Conservation (phyloP, 1,140 invertebrate genomes). For the Gonatopus flavifemur region DNA sequence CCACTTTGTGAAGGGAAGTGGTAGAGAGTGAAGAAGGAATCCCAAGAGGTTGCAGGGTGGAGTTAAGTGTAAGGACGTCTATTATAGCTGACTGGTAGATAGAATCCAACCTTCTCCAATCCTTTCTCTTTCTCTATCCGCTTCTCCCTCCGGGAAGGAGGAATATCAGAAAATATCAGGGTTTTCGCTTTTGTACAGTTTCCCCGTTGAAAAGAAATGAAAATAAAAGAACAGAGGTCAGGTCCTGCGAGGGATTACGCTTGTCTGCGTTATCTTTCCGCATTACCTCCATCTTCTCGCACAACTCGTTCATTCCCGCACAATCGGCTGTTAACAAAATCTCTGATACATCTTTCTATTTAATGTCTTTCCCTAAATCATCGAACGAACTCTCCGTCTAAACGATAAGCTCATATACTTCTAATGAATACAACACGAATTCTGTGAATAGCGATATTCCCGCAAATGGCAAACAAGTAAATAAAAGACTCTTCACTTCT, state of each 20-base stretch:
- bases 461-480: too few relatives aligned
- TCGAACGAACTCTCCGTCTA: background rate
- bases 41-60: too few relatives aligned
- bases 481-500: too few relatives aligned
- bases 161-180: too few relatives aligned
- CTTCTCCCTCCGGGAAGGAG: conserved; percentile 24
- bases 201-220: conserved; percentile 3
- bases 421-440: too few relatives aligned
- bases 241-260: conserved; percentile 29
- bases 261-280: conserved; percentile 29
- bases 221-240: conserved; percentile 3
- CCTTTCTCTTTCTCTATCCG: conserved; percentile 7
- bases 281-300: conserved; percentile 26
- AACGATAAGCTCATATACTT: background rate
- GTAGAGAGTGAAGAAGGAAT: too few relatives aligned
- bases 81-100: conserved; percentile 15
- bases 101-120: too few relatives aligned
- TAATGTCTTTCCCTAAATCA: too few relatives aligned
- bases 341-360: conserved; percentile 28
- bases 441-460: too few relatives aligned
- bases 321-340: conserved; percentile 30
- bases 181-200: conserved; percentile 30
- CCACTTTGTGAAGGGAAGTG: too few relatives aligned
- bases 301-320: conserved; percentile 32
- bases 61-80: conserved; percentile 15